A percentile compares a stretch with the other conserved stretches of the same genome.
phyloP scores from a whole-genome alignment of 2,797 vertebrate genomes.

The Scyliorhinus canicula region DNA sequence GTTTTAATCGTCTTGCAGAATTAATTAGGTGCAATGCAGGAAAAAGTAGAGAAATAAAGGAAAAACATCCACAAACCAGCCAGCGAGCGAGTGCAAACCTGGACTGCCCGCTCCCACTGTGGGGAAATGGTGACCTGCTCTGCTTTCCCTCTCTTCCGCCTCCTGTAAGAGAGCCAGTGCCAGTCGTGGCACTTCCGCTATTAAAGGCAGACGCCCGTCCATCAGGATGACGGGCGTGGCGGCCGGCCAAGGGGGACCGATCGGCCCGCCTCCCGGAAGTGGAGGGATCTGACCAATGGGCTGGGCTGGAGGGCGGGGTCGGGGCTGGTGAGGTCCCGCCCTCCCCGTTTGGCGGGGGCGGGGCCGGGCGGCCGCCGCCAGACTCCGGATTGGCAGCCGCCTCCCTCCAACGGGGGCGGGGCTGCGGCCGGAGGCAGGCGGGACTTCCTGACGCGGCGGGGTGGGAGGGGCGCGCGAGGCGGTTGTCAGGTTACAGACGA shows the following conservation, averaged over 20 bases:
- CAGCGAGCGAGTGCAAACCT: background rate
- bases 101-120: background rate
- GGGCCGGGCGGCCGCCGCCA: background rate
- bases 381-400: background rate
- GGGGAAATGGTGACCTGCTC: background rate
- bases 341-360: no score
- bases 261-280: background rate
- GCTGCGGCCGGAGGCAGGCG: background rate
- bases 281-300: background rate
- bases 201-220: background rate
- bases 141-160: no score
- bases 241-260: background rate
- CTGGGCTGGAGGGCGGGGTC: accelerated
- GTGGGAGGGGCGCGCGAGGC: background rate
- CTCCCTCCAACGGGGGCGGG: background rate
- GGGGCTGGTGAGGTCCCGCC: no score
- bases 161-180: background rate
- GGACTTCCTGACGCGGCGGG: background rate
- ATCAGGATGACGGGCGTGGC: background rate
- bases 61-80: background rate
- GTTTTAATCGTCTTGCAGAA: background rate
- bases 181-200: conserved; percentile 36
- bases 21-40: background rate
- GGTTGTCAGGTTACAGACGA: conserved; percentile 33
- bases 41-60: background rate